Evolutionary conservation across 2,888 invertebrate species (phyloP), one percentile per base, ranked within the genome.

Genomic region (Hoplodrina blanda): DNA sequence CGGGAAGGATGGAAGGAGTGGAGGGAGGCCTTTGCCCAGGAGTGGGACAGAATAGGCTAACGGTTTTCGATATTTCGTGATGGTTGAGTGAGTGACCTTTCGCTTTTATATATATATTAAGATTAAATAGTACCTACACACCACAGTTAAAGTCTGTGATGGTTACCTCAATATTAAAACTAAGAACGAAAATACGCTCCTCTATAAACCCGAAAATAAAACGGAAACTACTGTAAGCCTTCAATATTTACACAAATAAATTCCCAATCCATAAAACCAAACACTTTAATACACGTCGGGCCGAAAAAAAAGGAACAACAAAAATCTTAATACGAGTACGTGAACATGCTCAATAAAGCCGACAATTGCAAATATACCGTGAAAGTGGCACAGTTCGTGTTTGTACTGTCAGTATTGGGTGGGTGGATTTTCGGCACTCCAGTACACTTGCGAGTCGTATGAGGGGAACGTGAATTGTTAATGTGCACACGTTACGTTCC

Each of bases 311-410:
- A 50, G 56, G 49, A 59, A 57, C 62, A 70, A 33, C 46, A 67
- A 75, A 55, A 82, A 80, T 80, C 65, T 71, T 62, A 65, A 62
- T 62, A 73, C 73, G 62, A 71, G 53, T 33, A 62, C 78, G 66
- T 67, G 61, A 65, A 80, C 73, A 75, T 57, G 57, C 65, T 66
- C 68, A 77, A 79, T 78, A 71, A 68, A 64, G 56, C 66, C 62
- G 69, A 59, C 71, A 73, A 73, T 81, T 69, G 79, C 78, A 76
- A 84, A 78, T 69, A 78, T 69, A 57, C 56, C 69, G 82, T 73
- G 71, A 72, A 82, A 84, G 69, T 80, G 82, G 78, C 74, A 69
- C 69, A 64, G 74, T 49, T 46, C 20, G 63, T 75, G 70, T 84
- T 79, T 76, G 77, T 73, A 71, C 69, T 59, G 62, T n/a, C 62